Evolutionary conservation across 2,888 invertebrate genomes (phyloP).

Genomic region (Dicyrtomina minuta): DNA sequence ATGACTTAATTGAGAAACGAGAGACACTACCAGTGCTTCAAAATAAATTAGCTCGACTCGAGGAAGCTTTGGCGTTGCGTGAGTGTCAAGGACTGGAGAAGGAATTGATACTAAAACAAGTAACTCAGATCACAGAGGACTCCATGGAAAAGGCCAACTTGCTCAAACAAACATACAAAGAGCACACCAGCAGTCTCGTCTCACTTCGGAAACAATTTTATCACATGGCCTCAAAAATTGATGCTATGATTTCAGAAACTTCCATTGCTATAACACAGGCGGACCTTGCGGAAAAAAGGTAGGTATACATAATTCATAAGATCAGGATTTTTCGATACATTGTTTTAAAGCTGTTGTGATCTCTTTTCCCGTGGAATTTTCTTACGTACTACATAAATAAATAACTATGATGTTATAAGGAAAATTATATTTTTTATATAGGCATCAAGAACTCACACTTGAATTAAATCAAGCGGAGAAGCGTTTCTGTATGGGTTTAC

Average conservation of each 20-base stretch:
- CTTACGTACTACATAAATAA: not conserved
- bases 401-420: not conserved
- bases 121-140: conserved; percentile 43
- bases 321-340: not conserved
- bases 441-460: conserved; percentile 33
- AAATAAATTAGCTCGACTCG: conserved; percentile 39
- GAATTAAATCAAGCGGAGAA: conserved; percentile 37
- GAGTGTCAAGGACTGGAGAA: conserved; percentile 44
- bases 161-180: conserved; percentile 44
- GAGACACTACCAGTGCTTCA: conserved; percentile 43
- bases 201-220: conserved; percentile 41
- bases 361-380: not conserved
- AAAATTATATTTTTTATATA: conserved; percentile 5
- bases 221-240: conserved; percentile 42
- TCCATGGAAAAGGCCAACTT: conserved; percentile 44
- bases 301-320: not conserved
- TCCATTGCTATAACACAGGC: conserved; percentile 46
- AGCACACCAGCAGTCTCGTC: conserved; percentile 41
- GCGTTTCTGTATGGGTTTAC: conserved; percentile 31
- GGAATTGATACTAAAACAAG: conserved; percentile 46
- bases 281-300: conserved; percentile 44
- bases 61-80: conserved; percentile 41
- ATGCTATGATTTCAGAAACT: conserved; percentile 50
- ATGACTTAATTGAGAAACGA: conserved; percentile 43
- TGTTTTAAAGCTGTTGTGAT: not conserved